Percentiles rank a stretch among this genome's conserved stretches.
Conservation (phyloP, 2,888 invertebrate species). For the Branchellion lobata region DNA sequence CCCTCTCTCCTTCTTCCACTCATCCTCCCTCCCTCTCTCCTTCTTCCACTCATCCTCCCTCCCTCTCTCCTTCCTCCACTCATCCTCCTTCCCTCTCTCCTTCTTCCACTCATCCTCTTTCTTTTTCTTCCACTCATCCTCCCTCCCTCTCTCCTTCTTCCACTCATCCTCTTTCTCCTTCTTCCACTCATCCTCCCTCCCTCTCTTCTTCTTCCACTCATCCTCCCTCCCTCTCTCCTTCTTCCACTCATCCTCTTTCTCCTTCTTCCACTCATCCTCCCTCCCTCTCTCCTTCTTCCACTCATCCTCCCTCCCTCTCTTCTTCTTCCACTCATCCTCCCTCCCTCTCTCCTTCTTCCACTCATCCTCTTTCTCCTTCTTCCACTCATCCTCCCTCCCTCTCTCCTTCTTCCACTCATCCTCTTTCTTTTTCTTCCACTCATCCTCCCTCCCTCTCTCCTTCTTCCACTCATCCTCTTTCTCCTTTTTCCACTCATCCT, state of each 20-base stretch:
- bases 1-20: no score
- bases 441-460: neutral
- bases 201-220: neutral
- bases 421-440: no score
- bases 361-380: constrained; percentile 19
- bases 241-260: no score
- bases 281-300: neutral
- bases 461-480: neutral
- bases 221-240: neutral
- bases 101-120: no score
- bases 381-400: neutral
- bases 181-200: neutral
- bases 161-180: no score
- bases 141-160: no score
- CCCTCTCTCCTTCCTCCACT: no score
- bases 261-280: neutral
- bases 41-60: no score
- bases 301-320: neutral
- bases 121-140: no score
- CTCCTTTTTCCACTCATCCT: neutral
- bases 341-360: constrained; percentile 8
- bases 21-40: no score
- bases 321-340: neutral
- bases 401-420: neutral
- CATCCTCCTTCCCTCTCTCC: no score